These are phyloP conservation scores for Unio pictorum DNA, from an alignment of 2,888 invertebrate genomes.

Conservation along the genomic window DNA sequence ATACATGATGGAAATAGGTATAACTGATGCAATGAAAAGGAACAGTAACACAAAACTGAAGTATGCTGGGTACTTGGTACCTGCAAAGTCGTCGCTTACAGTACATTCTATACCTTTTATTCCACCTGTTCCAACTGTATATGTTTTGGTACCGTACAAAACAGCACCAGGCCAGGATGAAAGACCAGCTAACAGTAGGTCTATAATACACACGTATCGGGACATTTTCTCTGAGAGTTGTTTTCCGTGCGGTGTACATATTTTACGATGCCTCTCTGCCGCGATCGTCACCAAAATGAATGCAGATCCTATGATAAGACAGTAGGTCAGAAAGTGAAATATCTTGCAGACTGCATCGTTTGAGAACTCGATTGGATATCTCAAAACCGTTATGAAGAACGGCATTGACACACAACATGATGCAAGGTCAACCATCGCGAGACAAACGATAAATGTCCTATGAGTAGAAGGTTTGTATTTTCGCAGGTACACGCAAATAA, in stretches of 20 bases:
- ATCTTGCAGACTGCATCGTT: no score
- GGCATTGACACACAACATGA: no score
- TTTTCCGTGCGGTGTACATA: slow-evolving; percentile 44
- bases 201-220: slow-evolving; percentile 19
- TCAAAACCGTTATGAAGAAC: no score
- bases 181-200: slow-evolving; percentile 18
- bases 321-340: no score
- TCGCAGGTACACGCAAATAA: no score
- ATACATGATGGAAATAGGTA: no score
- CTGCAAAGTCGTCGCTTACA: slow-evolving; percentile 30
- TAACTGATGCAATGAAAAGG: not conserved
- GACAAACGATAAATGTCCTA: no score
- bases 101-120: slow-evolving; percentile 46
- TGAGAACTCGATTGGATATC: no score
- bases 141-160: slow-evolving; percentile 45
- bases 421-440: no score
- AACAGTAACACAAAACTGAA: slow-evolving; percentile 42
- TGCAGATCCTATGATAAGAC: slow-evolving; percentile 21
- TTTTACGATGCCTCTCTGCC: slow-evolving; percentile 46
- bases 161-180: slow-evolving; percentile 43
- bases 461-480: no score
- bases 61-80: slow-evolving; percentile 36
- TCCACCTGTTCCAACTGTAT: slow-evolving; percentile 23
- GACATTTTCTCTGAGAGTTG: slow-evolving; percentile 38
- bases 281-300: slow-evolving; percentile 36